Evolutionary conservation across 2,113 vertebrate genomes (phyloP).

Genomic region (Scalopus aquaticus): DNA sequence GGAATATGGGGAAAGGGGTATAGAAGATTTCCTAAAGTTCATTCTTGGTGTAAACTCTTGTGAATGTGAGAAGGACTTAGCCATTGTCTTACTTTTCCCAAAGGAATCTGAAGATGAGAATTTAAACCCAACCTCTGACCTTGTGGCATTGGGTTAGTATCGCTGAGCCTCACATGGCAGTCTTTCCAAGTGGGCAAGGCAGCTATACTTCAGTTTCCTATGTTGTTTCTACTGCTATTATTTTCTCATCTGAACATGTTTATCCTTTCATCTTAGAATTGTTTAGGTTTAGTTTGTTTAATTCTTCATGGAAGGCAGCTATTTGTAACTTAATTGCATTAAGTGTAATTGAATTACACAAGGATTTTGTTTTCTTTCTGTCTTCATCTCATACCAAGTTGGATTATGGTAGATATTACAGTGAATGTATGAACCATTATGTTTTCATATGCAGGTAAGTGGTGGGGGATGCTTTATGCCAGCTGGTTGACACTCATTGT

Average conservation of each 20-base stretch:
- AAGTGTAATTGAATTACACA: not conserved
- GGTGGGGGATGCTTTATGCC: not conserved
- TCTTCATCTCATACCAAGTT: slow-evolving; percentile 11
- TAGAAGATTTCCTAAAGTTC: slow-evolving; percentile 16
- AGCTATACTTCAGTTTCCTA: not conserved
- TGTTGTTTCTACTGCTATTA: not conserved
- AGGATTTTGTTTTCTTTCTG: slow-evolving; percentile 1
- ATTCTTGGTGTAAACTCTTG: not conserved
- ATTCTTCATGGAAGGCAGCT: slow-evolving; percentile 23
- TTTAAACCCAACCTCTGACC: slow-evolving; percentile 24
- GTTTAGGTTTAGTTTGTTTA: slow-evolving; percentile 45
- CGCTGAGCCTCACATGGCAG: not conserved
- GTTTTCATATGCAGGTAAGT: not conserved
- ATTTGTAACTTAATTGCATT: slow-evolving; percentile 42
- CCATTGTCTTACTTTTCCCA: not conserved
- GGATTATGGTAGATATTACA: not conserved
- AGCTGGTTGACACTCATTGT: not conserved
- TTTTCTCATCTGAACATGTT: not conserved
- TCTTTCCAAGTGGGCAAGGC: not conserved
- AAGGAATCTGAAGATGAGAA: not conserved
- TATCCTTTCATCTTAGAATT: slow-evolving; percentile 32
- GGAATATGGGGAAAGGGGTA: not conserved
- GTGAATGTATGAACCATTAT: not conserved
- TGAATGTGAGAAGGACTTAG: not conserved
- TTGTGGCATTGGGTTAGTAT: not conserved